Conservation (phyloP, 2,113 vertebrate genomes). For the Pholis gunnellus region DNA sequence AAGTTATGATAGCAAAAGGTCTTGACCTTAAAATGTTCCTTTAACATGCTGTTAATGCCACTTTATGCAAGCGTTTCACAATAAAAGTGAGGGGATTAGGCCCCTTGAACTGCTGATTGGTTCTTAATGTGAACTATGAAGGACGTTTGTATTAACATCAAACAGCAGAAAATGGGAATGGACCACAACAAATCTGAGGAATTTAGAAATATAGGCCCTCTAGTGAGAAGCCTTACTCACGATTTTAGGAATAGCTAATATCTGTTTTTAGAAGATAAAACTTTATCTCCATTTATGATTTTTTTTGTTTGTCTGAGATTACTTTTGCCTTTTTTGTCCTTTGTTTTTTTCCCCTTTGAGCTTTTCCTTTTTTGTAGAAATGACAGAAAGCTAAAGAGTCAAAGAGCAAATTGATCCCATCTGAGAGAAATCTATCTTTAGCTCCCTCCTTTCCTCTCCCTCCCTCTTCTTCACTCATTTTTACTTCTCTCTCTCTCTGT, state of each 20-base stretch:
- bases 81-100: neutral
- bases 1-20: neutral
- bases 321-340: neutral
- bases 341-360: neutral
- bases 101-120: neutral
- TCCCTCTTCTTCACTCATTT: conserved; percentile 15
- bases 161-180: neutral
- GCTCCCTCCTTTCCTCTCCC: conserved; percentile 33
- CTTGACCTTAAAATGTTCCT: neutral
- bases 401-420: conserved; percentile 50
- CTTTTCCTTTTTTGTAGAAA: conserved; percentile 42
- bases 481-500: neutral
- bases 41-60: neutral
- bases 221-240: neutral
- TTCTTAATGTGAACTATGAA: neutral
- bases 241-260: neutral
- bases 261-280: neutral
- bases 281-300: neutral
- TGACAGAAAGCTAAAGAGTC: conserved; percentile 28
- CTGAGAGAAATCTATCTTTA: conserved; percentile 62
- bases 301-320: neutral
- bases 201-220: neutral
- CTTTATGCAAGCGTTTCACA: neutral
- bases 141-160: conserved; percentile 3
- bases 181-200: neutral